Conservation (phyloP, 2,113 vertebrate species). For the Festucalex cinctus region DNA sequence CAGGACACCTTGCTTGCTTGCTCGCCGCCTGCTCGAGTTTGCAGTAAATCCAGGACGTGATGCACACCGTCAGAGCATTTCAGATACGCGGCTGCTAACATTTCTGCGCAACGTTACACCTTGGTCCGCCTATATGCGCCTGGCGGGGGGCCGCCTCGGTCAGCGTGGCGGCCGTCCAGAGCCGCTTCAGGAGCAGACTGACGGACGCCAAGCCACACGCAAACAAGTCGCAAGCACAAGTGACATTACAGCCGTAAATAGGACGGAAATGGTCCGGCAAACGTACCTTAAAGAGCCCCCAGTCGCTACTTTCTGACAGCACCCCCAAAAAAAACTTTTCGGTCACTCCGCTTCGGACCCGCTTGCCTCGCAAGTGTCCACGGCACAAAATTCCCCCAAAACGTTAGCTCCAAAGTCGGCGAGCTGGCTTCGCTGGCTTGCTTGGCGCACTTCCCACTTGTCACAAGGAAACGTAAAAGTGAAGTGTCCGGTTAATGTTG, state of each 20-base stretch:
- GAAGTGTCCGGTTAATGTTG: background rate
- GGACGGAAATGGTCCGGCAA: background rate
- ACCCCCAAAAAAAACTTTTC: background rate
- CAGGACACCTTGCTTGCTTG: background rate
- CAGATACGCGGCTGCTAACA: conserved; percentile 23
- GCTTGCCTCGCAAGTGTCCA: background rate
- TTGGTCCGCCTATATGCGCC: conserved; percentile 17
- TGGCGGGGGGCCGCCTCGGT: conserved; percentile 1
- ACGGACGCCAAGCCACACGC: conserved; percentile 58
- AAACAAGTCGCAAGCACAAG: conserved; percentile 13
- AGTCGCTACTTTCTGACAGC: background rate
- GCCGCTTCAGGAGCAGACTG: conserved; percentile 59
- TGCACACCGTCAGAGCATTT: conserved; percentile 25
- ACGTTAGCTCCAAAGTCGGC: background rate
- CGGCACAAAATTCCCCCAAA: background rate
- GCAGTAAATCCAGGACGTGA: conserved; percentile 23
- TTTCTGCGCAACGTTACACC: conserved; percentile 48
- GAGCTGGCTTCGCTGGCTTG: background rate
- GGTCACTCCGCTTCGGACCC: background rate
- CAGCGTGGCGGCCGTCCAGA: conserved; percentile 55
- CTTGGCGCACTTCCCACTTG: background rate
- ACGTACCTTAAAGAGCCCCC: conserved; percentile 64
- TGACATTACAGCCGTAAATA: conserved; percentile 40
- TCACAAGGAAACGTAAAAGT: too few relatives aligned
- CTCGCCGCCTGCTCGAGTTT: background rate